These are phyloP conservation scores for Psittacara wagleri DNA, from an alignment of 2,113 vertebrate species.

Conservation along the genomic window DNA sequence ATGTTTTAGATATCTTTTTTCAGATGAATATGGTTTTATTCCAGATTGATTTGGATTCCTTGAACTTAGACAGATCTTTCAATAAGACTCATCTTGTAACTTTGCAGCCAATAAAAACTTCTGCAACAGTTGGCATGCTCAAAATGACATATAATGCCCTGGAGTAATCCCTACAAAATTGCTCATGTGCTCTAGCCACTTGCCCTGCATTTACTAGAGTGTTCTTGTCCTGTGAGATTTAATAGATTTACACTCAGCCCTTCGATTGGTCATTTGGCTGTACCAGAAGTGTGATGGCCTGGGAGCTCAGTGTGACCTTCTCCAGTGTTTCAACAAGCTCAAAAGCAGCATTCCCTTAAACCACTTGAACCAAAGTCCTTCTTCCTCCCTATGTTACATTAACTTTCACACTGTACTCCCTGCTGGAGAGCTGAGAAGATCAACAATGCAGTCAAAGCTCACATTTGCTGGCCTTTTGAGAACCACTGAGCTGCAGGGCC, in stretches of 20 bases:
- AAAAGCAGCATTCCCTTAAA: neutral
- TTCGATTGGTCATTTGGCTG: neutral
- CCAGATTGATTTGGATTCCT: neutral
- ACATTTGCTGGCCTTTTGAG: neutral
- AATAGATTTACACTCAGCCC: neutral
- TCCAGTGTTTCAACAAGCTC: neutral
- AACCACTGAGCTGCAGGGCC: neutral
- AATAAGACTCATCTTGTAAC: neutral
- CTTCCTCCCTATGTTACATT: neutral
- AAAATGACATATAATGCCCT: neutral
- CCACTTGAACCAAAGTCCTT: neutral
- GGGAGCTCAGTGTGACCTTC: neutral
- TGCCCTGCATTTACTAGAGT: neutral
- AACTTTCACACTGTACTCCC: neutral
- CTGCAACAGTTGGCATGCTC: neutral
- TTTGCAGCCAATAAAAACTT: neutral
- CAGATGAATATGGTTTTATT: neutral
- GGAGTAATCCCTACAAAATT: neutral
- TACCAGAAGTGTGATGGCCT: neutral
- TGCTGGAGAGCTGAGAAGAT: neutral
- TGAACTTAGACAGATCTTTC: neutral
- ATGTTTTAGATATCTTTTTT: neutral
- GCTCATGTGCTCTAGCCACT: neutral
- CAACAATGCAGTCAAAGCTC: neutral
- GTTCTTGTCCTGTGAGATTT: neutral